Percentiles rank a stretch among this genome's conserved stretches.
Conservation (phyloP, 2,888 invertebrate species). For the Drepanosiphum platanoidis region DNA sequence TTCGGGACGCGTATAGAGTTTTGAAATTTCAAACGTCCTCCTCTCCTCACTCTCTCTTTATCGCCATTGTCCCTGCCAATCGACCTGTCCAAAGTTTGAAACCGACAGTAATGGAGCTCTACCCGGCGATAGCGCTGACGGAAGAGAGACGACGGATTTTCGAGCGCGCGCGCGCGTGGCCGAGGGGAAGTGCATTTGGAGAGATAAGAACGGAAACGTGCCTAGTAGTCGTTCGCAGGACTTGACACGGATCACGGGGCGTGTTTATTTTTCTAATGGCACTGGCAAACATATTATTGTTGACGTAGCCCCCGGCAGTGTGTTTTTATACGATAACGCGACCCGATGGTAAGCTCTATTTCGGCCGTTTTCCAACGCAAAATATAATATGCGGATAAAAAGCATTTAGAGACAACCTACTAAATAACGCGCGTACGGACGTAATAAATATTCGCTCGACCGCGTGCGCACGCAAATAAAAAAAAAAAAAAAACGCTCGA, state of each 20-base stretch:
- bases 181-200: slow-evolving; percentile 22
- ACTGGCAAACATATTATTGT: slow-evolving; percentile 53
- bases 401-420: background rate
- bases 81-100: slow-evolving; percentile 43
- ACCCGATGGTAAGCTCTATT: slow-evolving; percentile 27
- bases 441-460: background rate
- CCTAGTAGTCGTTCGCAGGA: slow-evolving; percentile 51
- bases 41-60: background rate
- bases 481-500: too few species aligned
- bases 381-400: background rate
- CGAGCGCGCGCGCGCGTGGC: background rate
- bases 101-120: slow-evolving; percentile 11
- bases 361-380: slow-evolving; percentile 26
- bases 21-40: slow-evolving; percentile 24
- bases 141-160: too few species aligned
- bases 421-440: background rate
- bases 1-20: background rate
- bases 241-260: slow-evolving; percentile 56
- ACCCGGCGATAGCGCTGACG: background rate
- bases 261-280: slow-evolving; percentile 62
- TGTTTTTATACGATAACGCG: slow-evolving; percentile 61
- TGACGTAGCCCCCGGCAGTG: slow-evolving; percentile 54
- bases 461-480: background rate
- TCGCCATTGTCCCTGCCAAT: background rate
- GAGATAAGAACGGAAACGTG: slow-evolving; percentile 60